Conservation (phyloP, 2,113 vertebrate species). For the Ictalurus punctatus region DNA sequence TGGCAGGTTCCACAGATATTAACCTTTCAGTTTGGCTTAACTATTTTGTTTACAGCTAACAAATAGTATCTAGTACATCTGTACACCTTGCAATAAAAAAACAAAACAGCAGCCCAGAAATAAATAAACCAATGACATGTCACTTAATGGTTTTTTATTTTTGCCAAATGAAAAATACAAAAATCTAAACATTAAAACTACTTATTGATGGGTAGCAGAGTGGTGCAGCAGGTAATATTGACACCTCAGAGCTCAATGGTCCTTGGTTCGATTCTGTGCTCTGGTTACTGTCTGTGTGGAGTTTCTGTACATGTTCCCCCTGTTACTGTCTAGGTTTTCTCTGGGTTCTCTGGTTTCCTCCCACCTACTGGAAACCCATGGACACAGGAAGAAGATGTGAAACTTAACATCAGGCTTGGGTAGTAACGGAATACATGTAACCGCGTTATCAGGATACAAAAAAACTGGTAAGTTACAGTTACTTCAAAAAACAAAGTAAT, state of each 20-base stretch:
- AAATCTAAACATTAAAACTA: not conserved
- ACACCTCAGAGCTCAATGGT: not conserved
- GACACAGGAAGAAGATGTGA: not conserved
- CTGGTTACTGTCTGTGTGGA: not conserved
- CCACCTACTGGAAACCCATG: too few relatives aligned
- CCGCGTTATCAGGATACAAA: too few relatives aligned
- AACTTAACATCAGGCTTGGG: too few relatives aligned
- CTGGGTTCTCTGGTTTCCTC: not conserved
- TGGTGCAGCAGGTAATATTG: not conserved
- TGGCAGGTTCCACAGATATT: not conserved
- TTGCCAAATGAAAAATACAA: not conserved
- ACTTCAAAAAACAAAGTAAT: too few relatives aligned
- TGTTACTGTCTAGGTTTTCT: not conserved
- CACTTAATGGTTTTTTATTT: too few relatives aligned
- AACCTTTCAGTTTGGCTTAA: not conserved
- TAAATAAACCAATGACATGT: too few relatives aligned
- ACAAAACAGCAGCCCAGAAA: not conserved
- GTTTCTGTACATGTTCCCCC: not conserved
- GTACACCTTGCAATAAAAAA: not conserved
- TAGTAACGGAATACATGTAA: too few relatives aligned
- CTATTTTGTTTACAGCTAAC: not conserved
- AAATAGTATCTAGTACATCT: not conserved
- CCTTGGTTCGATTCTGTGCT: not conserved
- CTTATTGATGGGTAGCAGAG: not conserved
- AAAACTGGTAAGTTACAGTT: too few relatives aligned